Evolutionary conservation across 2,888 invertebrate species (phyloP).

Genomic region (Helicoverpa assulta): DNA sequence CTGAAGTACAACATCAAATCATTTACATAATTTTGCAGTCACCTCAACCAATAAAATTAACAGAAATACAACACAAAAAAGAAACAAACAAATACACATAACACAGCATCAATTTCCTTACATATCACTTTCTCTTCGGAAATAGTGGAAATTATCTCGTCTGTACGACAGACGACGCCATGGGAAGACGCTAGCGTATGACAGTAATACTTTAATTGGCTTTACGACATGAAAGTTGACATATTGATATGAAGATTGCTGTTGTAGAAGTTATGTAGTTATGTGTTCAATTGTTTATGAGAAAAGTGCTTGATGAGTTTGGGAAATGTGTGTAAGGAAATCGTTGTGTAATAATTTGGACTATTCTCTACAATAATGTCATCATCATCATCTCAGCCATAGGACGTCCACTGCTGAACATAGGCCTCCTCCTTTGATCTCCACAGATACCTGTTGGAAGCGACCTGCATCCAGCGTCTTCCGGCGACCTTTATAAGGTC

Average conservation of each 20-base stretch:
- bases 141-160: conserved; percentile 68
- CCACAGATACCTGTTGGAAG: too few species aligned
- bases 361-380: too few species aligned
- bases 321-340: neutral
- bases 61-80: conserved; percentile 5
- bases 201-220: conserved; percentile 55
- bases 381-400: too few species aligned
- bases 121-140: conserved; percentile 68
- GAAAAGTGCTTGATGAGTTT: neutral
- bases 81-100: conserved; percentile 27
- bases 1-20: too few species aligned
- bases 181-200: conserved; percentile 25
- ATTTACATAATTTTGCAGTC: too few species aligned
- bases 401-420: too few species aligned
- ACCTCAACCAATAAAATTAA: too few species aligned
- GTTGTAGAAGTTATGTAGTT: conserved; percentile 24
- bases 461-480: too few species aligned
- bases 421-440: too few species aligned
- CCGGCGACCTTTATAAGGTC: too few species aligned
- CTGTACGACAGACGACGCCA: conserved; percentile 45
- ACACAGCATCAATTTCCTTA: conserved; percentile 52
- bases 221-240: conserved; percentile 46
- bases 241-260: conserved; percentile 54
- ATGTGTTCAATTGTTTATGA: conserved; percentile 21
- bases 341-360: too few species aligned